Evolutionary conservation across 53 echinoderm and acorn worm genomes (phyloP).

Genomic region (Pentamera pediparva): DNA sequence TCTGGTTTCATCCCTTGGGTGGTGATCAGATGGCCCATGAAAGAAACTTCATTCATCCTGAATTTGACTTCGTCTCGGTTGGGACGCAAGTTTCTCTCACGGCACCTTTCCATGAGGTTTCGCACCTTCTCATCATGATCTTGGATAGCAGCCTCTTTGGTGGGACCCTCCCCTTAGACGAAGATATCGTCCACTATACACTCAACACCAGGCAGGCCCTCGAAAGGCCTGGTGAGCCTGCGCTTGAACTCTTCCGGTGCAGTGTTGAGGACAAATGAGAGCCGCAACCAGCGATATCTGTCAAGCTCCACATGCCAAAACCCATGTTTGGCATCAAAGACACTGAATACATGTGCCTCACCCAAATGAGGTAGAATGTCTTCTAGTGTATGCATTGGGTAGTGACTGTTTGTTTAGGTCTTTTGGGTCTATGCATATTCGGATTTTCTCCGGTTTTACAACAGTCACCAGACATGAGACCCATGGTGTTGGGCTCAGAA

Average conservation of each 20-base stretch:
- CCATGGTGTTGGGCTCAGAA: constrained; percentile 46
- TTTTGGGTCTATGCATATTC: constrained; percentile 21
- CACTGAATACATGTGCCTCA: constrained; percentile 42
- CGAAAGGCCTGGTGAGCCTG: background rate
- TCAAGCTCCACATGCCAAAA: constrained; percentile 46
- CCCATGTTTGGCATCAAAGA: constrained; percentile 50
- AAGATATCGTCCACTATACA: constrained; percentile 34
- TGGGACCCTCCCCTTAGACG: constrained; percentile 23
- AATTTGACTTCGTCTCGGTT: background rate
- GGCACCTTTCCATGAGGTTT: constrained; percentile 35
- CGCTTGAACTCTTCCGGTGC: constrained; percentile 52
- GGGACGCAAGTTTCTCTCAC: background rate
- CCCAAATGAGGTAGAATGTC: constrained; percentile 40
- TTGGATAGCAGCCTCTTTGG: background rate
- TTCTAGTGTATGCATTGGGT: constrained; percentile 40
- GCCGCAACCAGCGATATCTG: constrained; percentile 36
- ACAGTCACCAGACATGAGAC: constrained; percentile 42
- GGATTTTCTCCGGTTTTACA: constrained; percentile 10
- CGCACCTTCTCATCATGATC: constrained; percentile 33
- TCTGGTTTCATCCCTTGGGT: constrained; percentile 28
- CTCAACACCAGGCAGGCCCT: constrained; percentile 7
- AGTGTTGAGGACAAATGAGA: constrained; percentile 42
- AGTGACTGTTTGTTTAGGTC: constrained; percentile 31
- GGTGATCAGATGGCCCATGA: constrained; percentile 41
- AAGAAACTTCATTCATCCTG: background rate